Evolutionary conservation across 2,888 invertebrate species (phyloP), one percentile per base, ranked within the genome.

Genomic region (Abrostola tripartita): DNA sequence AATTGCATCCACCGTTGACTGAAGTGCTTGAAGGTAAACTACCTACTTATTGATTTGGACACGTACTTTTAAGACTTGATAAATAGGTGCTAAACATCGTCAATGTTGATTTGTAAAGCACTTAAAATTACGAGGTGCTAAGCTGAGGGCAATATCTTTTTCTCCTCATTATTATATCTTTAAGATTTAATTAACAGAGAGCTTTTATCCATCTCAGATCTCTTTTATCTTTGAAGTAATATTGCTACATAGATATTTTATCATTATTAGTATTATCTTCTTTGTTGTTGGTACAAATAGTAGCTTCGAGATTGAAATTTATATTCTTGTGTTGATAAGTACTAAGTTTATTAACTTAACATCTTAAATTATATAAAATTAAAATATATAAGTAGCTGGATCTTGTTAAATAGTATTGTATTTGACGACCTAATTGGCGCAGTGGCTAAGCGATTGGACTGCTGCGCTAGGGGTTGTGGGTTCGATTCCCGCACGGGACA

Each of bases 191-290:
- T 52, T 36, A 61, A 54, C 50, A 37, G 44, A 59, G 36, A 11
- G 53, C 40, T 52, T 8, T 44, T 55, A 59, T 59, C 53, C 59
- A 44, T 51, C 54, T 50, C 51, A 42, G 35, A 55, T 64, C 44
- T 58, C 35, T 38, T 40, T 44, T 35, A 53, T 12, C 41, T 35
- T 38, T 41, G 24, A 35, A n/a, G 10, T 41, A 53, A 53, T 56
- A 38, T 47, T 50, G 35, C 36, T 50, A 24, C 35, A 36, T 50
- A 6, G 36, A 36, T 50, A 24, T 36, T 36, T 50, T 50, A 35
- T 50, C 10, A n/a, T n/a, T n/a, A n/a, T 36, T 36, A 36, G 36
- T 50, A 35, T 36, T 10, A 35, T 9, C 36, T 50, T 50, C 50
- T 50, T 11, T 50, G 50, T 40, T 40, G 40, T 50, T 47, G 2